Conservation (phyloP, 2,113 vertebrate species). For the Elachura formosa region DNA sequence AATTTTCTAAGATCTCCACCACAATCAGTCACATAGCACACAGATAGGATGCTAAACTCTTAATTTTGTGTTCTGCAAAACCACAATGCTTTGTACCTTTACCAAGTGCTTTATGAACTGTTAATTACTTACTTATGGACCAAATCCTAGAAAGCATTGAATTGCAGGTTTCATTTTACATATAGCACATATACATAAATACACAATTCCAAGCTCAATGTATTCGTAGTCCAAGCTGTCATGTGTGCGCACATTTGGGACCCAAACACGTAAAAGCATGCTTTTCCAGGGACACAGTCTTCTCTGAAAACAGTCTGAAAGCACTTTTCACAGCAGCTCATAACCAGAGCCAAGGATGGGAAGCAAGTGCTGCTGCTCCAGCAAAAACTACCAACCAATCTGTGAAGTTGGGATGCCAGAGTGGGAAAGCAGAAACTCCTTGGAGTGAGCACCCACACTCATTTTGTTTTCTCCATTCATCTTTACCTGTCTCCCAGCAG, state of each 20-base stretch:
- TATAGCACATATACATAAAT: neutral
- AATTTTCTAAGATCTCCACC: neutral
- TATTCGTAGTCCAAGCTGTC: neutral
- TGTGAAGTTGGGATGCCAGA: neutral
- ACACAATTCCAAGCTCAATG: neutral
- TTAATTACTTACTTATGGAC: neutral
- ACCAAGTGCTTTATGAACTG: neutral
- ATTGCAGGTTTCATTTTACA: neutral
- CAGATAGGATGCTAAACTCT: neutral
- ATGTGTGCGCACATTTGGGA: rapidly evolving
- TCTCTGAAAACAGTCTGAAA: neutral
- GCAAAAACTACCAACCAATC: neutral
- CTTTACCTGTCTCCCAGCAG: neutral
- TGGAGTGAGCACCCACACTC: neutral
- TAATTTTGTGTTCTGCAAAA: neutral
- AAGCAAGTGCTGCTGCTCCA: neutral
- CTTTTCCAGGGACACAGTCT: neutral
- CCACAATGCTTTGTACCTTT: neutral
- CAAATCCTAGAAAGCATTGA: neutral
- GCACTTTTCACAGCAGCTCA: neutral
- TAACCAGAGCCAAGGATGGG: neutral
- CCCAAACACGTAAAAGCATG: rapidly evolving
- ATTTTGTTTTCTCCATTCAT: neutral
- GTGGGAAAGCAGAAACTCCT: neutral
- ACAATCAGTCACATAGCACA: neutral